phyloP scores from a whole-genome alignment of 2,113 vertebrate species.

The Xenopus laevis region DNA sequence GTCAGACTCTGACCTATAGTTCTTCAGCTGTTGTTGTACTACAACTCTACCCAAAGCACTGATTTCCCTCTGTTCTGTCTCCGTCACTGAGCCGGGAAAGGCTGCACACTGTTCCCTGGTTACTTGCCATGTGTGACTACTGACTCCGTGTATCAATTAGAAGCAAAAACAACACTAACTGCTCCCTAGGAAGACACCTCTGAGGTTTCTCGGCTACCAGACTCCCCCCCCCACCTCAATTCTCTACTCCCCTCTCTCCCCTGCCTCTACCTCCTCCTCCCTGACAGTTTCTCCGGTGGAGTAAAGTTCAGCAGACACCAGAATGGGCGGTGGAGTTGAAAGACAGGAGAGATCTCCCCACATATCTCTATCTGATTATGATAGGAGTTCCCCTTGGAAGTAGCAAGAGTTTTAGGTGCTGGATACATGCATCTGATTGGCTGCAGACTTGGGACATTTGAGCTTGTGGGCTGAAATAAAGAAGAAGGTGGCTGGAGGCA shows the following conservation, averaged over 20 bases:
- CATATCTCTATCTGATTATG: background rate
- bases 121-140: background rate
- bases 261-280: constrained; percentile 7
- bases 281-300: constrained; percentile 23
- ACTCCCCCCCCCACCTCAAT: constrained; percentile 13
- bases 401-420: background rate
- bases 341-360: background rate
- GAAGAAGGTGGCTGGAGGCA: background rate
- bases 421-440: background rate
- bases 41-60: too few relatives aligned
- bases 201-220: constrained; percentile 21
- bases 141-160: background rate
- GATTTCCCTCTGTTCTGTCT: too few relatives aligned
- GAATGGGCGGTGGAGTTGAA: constrained; percentile 14
- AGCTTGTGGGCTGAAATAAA: background rate
- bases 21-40: too few relatives aligned
- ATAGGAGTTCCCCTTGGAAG: background rate
- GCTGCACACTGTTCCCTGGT: background rate
- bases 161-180: background rate
- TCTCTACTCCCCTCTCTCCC: constrained; percentile 4
- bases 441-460: background rate
- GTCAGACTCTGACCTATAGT: too few relatives aligned
- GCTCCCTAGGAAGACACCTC: background rate
- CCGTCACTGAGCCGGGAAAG: too few relatives aligned
- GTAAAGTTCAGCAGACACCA: constrained; percentile 41